Conservation (phyloP, 2,113 vertebrate genomes). For the Thalassarche chlororhynchos region DNA sequence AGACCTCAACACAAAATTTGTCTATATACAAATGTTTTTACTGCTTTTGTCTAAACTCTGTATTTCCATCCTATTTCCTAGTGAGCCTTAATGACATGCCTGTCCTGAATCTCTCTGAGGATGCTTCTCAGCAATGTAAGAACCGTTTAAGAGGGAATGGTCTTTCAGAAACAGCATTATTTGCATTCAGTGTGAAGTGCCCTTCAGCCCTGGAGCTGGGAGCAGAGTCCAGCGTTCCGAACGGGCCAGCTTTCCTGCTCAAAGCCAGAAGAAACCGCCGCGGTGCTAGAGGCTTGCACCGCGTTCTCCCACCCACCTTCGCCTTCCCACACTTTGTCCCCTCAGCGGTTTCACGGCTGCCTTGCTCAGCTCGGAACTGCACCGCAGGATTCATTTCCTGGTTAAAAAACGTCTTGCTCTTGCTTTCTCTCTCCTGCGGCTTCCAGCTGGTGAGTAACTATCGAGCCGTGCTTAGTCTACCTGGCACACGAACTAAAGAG, state of each 20-base stretch:
- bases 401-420: not conserved
- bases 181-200: not conserved
- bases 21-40: not conserved
- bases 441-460: not conserved
- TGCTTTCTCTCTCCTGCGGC: not conserved
- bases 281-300: fast-evolving
- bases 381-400: not conserved
- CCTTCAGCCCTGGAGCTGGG: not conserved
- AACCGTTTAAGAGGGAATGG: not conserved
- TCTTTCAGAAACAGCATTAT: not conserved
- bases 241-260: fast-evolving
- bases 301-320: not conserved
- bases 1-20: not conserved
- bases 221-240: not conserved
- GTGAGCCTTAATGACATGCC: not conserved
- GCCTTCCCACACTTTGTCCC: not conserved
- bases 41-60: not conserved
- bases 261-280: not conserved
- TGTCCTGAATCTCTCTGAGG: not conserved
- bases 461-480: not conserved
- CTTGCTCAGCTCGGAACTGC: not conserved
- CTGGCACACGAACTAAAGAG: fast-evolving
- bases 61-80: not conserved
- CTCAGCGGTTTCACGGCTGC: fast-evolving
- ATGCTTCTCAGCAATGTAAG: not conserved